Conservation (phyloP, 2,797 vertebrate genomes). For the Knipowitschia caucasica region DNA sequence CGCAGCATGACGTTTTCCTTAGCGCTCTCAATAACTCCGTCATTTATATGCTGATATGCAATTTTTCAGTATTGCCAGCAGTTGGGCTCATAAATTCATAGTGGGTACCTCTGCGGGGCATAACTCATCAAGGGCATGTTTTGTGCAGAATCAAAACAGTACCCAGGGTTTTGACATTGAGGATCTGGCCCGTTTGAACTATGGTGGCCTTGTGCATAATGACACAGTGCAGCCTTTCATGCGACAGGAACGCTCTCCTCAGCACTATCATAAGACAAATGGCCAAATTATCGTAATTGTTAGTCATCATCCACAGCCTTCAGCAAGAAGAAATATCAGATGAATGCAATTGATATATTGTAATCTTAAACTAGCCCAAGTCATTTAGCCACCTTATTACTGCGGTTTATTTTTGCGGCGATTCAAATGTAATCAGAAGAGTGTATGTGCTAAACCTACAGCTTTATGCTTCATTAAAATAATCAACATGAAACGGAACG, state of each 20-base stretch:
- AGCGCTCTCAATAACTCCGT: slow-evolving; percentile 56
- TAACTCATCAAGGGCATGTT: slow-evolving; percentile 62
- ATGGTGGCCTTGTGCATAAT: slow-evolving; percentile 47
- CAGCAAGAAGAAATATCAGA: slow-evolving; percentile 37
- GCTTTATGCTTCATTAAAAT: slow-evolving; percentile 13
- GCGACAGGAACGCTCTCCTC: slow-evolving; percentile 52
- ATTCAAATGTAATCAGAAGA: slow-evolving; percentile 24
- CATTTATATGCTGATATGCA: slow-evolving; percentile 75
- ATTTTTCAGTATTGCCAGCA: slow-evolving; percentile 59
- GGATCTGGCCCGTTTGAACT: slow-evolving; percentile 41
- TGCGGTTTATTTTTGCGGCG: slow-evolving; percentile 21
- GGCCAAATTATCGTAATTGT: slow-evolving; percentile 51
- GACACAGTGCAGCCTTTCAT: slow-evolving; percentile 39
- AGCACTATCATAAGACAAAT: slow-evolving; percentile 64
- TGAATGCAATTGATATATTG: slow-evolving; percentile 45
- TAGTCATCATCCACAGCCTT: slow-evolving; percentile 52
- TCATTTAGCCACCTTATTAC: slow-evolving; percentile 30
- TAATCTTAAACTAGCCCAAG: slow-evolving; percentile 39
- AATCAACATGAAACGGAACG: too few relatives aligned
- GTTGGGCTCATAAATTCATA: slow-evolving; percentile 60
- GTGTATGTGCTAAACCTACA: slow-evolving; percentile 2
- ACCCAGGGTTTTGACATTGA: slow-evolving; percentile 61
- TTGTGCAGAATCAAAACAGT: slow-evolving; percentile 63
- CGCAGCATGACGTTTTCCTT: slow-evolving; percentile 63
- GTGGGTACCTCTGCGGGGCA: slow-evolving; percentile 33